Evolutionary conservation across 1,140 invertebrate genomes (phyloP).

Genomic region (Drosophila orosa): DNA sequence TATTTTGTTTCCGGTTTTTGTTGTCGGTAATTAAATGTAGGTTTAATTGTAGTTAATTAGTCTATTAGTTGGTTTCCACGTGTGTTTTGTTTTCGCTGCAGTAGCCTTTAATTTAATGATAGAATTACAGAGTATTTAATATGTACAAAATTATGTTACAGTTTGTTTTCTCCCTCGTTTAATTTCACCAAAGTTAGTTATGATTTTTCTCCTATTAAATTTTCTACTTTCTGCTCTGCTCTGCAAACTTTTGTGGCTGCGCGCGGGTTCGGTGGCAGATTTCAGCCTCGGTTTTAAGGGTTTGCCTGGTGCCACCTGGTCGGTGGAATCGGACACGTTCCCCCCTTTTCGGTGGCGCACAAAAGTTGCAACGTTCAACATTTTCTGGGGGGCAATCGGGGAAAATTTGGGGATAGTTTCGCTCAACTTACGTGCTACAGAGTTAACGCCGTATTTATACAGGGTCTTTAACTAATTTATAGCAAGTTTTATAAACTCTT

Average conservation of each 20-base stretch:
- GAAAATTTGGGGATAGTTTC: slow-evolving; percentile 20
- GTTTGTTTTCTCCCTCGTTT: slow-evolving; percentile 38
- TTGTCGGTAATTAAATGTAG: slow-evolving; percentile 51
- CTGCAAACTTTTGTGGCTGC: slow-evolving; percentile 44
- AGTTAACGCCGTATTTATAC: slow-evolving; percentile 67
- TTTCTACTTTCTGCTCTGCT: slow-evolving; percentile 20
- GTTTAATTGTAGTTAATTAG: slow-evolving; percentile 73
- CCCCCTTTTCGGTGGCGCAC: slow-evolving; percentile 28
- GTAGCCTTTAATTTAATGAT: slow-evolving; percentile 51
- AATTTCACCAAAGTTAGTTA: slow-evolving; percentile 73
- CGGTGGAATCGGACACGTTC: slow-evolving; percentile 58
- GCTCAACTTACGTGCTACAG: slow-evolving; percentile 71
- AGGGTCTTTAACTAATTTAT: slow-evolving; percentile 60
- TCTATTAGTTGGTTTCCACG: slow-evolving; percentile 69
- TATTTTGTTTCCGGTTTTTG: slow-evolving; percentile 43
- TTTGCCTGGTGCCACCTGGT: slow-evolving; percentile 52
- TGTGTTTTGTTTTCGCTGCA: slow-evolving; percentile 22
- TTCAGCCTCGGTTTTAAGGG: slow-evolving; percentile 7
- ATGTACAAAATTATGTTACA: slow-evolving; percentile 82
- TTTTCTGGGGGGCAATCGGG: slow-evolving; percentile 10
- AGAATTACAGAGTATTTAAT: slow-evolving; percentile 69
- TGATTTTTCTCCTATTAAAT: slow-evolving; percentile 46
- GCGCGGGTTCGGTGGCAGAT: slow-evolving; percentile 18
- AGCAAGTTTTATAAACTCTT: slow-evolving; percentile 77
- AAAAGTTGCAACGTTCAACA: slow-evolving; percentile 40